Percentiles rank a stretch among this genome's conserved stretches.
These are phyloP conservation scores for Atta cephalotes DNA, from an alignment of 1,140 invertebrate genomes.

Conservation along the genomic window DNA sequence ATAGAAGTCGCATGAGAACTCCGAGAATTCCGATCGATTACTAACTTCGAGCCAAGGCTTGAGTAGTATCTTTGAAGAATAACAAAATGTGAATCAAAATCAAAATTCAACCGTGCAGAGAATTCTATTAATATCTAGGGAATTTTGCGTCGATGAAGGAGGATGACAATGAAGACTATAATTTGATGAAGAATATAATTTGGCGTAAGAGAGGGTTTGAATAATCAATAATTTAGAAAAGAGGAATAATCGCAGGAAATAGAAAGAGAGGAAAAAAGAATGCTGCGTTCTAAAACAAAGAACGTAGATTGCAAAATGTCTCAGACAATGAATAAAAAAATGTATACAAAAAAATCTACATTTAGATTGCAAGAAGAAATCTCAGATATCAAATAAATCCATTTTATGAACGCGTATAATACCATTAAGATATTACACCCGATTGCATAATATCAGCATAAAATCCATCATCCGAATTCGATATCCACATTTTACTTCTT, in stretches of 20 bases:
- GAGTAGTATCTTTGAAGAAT: not conserved
- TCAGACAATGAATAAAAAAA: no score
- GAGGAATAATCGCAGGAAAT: not conserved
- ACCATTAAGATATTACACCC: not conserved
- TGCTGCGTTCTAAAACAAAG: not conserved
- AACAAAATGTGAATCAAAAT: not conserved
- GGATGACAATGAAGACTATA: no score
- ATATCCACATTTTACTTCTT: not conserved
- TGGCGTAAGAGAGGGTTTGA: not conserved
- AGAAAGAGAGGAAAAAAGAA: not conserved
- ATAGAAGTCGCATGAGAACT: slow-evolving; percentile 20
- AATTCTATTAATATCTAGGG: not conserved
- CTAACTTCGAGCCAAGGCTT: not conserved
- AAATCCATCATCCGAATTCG: not conserved
- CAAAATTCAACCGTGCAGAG: not conserved
- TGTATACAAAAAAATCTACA: no score
- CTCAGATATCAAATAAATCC: not conserved
- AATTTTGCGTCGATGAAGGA: not conserved
- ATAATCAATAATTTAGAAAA: not conserved
- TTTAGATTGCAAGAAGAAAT: slow-evolving; percentile 1
- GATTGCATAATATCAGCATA: not conserved
- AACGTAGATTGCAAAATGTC: not conserved
- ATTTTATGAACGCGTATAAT: not conserved
- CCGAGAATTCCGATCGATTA: slow-evolving; percentile 26
- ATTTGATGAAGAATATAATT: not conserved